Base-by-base conservation (phyloP, 2,113 vertebrate species). In the Myanophis thanlyinensis region DNA sequence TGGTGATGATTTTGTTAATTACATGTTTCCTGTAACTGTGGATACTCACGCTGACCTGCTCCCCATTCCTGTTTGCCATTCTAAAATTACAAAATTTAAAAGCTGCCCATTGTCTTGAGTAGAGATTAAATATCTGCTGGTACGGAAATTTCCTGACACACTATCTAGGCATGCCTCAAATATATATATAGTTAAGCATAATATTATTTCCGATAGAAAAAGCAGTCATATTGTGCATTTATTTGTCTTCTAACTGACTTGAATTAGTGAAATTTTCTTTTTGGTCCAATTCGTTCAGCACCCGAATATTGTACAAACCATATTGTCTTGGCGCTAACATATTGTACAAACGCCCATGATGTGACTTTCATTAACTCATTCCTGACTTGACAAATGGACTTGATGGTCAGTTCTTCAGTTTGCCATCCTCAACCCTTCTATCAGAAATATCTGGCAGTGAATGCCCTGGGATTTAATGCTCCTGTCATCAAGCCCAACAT, bases 141-240 rank as follows among this genome's bases (percentile, higher is more conserved):
- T 85, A 88, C 10, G 91, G 93, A 93, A 46, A 53, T 92, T 92
- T 88, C 47, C 22, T 91, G 85, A 91, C 88, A 86, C 59, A 23
- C 54, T 0, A 18, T 4, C 56, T 25, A 52, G 0, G 2, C 12
- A 22, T 18, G 48, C 47, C 47, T 88, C 62, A 89, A 35, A 53
- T 88, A 89, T 92, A 93, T 47, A 59, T 92, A 93, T 47, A 59
- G 47, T 9, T 8, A 80, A 80, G 35, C 18, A 56, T 30, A 94
- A 93, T 86, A 94, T 2, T 90, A 87, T 53, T 49, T 49, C 8
- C 18, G 48, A 94, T 54, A 8, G 0, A n/a, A 94, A 93, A 89
- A 2, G 8, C n/a, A 91, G 12, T 80, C 51, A 88, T 73, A 67
- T 89, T 94, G 95, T 23, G 93, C 85, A 20, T 91, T 91, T 49